These are phyloP conservation scores for Drosophila simulans DNA, from an alignment of 1,140 invertebrate species.

Conservation along the genomic window DNA sequence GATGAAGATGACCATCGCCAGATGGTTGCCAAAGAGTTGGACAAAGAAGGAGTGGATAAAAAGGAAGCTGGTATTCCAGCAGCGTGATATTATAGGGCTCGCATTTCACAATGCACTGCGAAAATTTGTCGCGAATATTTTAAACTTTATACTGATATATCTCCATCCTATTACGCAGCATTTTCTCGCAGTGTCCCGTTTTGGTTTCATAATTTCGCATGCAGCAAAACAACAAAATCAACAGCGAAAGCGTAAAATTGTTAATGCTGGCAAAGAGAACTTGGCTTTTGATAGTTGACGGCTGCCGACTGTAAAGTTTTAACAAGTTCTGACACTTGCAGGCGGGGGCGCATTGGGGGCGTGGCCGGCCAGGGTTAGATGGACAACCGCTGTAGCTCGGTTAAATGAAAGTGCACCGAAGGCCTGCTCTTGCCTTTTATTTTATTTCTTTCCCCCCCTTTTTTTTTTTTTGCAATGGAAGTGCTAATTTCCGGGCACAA, in stretches of 20 bases:
- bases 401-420: slow-evolving; percentile 52
- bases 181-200: slow-evolving; percentile 22
- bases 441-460: background rate
- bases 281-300: slow-evolving; percentile 68
- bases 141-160: background rate
- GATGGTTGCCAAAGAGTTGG: slow-evolving; percentile 41
- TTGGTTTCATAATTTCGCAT: slow-evolving; percentile 68
- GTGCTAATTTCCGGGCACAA: slow-evolving; percentile 80
- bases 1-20: slow-evolving; percentile 48
- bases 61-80: slow-evolving; percentile 15
- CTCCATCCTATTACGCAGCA: background rate
- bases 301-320: slow-evolving; percentile 75
- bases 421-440: slow-evolving; percentile 23
- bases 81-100: slow-evolving; percentile 14
- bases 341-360: slow-evolving; percentile 12
- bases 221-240: slow-evolving; percentile 47
- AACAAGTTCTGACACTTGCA: slow-evolving; percentile 82
- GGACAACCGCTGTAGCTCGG: slow-evolving; percentile 47
- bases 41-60: slow-evolving; percentile 7
- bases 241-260: slow-evolving; percentile 47
- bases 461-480: slow-evolving; percentile 67
- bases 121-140: background rate
- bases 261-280: slow-evolving; percentile 42
- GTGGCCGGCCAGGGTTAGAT: slow-evolving; percentile 20
- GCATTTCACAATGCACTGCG: slow-evolving; percentile 9